phyloP scores from a whole-genome alignment of 1,140 invertebrate genomes.

The Arion vulgaris region DNA sequence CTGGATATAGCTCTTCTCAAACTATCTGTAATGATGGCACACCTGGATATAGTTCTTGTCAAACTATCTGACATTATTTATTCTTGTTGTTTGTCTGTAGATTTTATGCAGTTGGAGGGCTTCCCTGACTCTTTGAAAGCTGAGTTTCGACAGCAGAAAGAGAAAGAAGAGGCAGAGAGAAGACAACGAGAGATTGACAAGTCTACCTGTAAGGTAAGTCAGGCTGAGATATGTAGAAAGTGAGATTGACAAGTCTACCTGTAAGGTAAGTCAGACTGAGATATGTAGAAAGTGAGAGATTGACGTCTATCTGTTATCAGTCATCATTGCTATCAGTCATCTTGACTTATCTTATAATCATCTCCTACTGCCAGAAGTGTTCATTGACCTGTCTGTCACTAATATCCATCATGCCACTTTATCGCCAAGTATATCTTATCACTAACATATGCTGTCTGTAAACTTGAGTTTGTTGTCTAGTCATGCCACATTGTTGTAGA shows the following conservation, averaged over 20 bases:
- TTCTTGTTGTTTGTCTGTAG: slow-evolving; percentile 49
- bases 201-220: slow-evolving; percentile 76
- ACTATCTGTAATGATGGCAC: too few relatives aligned
- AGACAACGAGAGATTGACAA: slow-evolving; percentile 77
- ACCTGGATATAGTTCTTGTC: too few relatives aligned
- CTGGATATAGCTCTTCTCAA: too few relatives aligned
- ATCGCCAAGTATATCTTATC: too few relatives aligned
- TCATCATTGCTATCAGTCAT: too few relatives aligned
- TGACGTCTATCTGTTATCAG: slow-evolving; percentile 76
- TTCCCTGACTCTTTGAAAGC: slow-evolving; percentile 84
- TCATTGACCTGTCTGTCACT: too few relatives aligned
- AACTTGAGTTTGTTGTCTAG: too few relatives aligned
- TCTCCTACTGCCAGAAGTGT: too few relatives aligned
- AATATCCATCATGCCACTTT: too few relatives aligned
- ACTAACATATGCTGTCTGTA: too few relatives aligned
- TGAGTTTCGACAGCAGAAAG: slow-evolving; percentile 78
- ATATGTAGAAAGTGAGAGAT: slow-evolving; percentile 75
- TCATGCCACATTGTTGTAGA: too few relatives aligned
- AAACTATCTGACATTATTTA: not conserved
- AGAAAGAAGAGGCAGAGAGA: slow-evolving; percentile 80
- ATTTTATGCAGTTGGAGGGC: slow-evolving; percentile 79
- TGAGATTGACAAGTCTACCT: slow-evolving; percentile 78
- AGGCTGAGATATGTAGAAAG: slow-evolving; percentile 77
- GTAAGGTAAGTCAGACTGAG: slow-evolving; percentile 77
- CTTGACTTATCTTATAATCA: too few relatives aligned